Conservation (phyloP, 2,888 invertebrate genomes). For the Eupithecia exiguata region DNA sequence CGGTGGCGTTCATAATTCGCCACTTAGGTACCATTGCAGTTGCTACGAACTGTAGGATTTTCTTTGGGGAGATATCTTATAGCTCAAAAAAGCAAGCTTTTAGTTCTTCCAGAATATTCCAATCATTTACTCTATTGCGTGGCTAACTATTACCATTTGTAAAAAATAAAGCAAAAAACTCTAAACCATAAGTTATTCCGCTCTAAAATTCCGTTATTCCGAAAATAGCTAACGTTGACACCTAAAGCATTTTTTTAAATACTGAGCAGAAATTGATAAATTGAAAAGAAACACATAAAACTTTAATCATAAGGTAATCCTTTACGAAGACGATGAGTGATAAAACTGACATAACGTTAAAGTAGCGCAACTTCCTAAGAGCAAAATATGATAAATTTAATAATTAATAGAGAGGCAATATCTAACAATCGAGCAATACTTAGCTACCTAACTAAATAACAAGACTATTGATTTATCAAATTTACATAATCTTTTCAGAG, state of each 20-base stretch:
- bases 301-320: conserved; percentile 8
- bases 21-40: too few species aligned
- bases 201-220: not conserved
- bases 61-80: too few species aligned
- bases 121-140: too few species aligned
- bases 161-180: not conserved
- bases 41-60: too few species aligned
- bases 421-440: not conserved
- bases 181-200: not conserved
- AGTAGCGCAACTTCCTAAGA: not conserved
- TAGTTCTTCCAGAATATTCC: too few species aligned
- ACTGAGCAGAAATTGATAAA: not conserved
- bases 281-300: conserved; percentile 2
- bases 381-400: not conserved
- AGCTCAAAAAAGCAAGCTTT: too few species aligned
- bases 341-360: not conserved
- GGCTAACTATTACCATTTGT: not conserved
- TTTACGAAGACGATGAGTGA: not conserved
- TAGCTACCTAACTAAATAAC: not conserved
- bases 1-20: too few species aligned
- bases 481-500: not conserved
- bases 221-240: not conserved
- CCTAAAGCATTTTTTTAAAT: not conserved
- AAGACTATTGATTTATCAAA: not conserved
- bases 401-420: not conserved